phyloP scores from a whole-genome alignment of 2,888 invertebrate species.

The Parnassius apollo region DNA sequence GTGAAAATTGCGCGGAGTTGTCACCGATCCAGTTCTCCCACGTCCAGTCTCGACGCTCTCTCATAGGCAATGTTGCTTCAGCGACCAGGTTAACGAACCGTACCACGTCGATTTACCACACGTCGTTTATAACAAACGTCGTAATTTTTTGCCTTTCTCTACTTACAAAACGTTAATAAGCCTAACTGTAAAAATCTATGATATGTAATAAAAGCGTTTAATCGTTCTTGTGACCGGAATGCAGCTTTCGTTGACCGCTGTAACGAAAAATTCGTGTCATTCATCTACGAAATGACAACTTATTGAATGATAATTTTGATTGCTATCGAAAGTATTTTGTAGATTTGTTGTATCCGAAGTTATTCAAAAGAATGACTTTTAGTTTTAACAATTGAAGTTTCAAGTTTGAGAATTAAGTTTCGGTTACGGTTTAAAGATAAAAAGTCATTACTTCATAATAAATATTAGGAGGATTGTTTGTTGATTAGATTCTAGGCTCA shows the following conservation, averaged over 20 bases:
- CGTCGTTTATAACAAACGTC: constrained; percentile 37
- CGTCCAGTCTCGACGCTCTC: constrained; percentile 51
- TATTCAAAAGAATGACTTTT: constrained; percentile 21
- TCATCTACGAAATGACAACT: constrained; percentile 7
- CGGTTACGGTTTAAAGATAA: too few species aligned
- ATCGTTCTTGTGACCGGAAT: constrained; percentile 19
- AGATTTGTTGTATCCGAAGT: constrained; percentile 7
- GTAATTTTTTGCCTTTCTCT: constrained; percentile 44
- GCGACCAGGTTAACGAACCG: constrained; percentile 61
- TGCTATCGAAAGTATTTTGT: constrained; percentile 25
- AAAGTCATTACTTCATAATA: too few species aligned
- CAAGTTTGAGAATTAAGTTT: too few species aligned
- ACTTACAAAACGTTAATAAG: constrained; percentile 24
- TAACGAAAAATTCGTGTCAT: constrained; percentile 7
- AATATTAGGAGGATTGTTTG: too few species aligned
- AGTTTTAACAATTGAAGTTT: constrained; percentile 6
- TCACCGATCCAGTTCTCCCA: constrained; percentile 73
- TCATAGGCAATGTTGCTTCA: constrained; percentile 43
- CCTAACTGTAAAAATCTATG: constrained; percentile 23
- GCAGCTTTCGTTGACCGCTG: constrained; percentile 1
- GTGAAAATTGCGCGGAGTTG: constrained; percentile 50
- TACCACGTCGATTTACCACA: constrained; percentile 41
- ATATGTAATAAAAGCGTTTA: constrained; percentile 24
- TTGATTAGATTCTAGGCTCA: too few species aligned
- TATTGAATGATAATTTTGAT: constrained; percentile 21